phyloP scores from a whole-genome alignment of 2,113 vertebrate genomes.

The Hepsetus odoe region DNA sequence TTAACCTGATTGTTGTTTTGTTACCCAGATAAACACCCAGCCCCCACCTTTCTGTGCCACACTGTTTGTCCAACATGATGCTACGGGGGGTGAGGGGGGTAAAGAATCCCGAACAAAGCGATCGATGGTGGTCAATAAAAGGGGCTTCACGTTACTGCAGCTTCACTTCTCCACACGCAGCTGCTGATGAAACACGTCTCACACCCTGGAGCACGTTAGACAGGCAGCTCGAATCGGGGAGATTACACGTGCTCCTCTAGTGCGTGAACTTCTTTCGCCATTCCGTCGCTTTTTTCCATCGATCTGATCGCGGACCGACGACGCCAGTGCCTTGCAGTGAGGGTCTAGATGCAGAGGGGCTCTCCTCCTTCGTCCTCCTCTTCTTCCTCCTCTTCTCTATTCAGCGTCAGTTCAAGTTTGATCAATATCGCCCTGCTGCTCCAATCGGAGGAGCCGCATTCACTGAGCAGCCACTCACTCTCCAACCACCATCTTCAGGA shows the following conservation, averaged over 20 bases:
- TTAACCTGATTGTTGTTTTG: not conserved
- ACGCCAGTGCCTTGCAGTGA: constrained; percentile 68
- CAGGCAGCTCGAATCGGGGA: constrained; percentile 16
- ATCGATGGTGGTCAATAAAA: constrained; percentile 45
- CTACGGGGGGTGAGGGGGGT: not conserved
- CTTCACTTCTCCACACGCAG: constrained; percentile 18
- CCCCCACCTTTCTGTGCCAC: not conserved
- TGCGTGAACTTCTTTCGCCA: not conserved
- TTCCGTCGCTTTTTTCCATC: constrained; percentile 56
- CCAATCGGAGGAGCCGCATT: constrained; percentile 83
- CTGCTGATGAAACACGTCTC: not conserved
- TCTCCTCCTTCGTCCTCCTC: constrained; percentile 14
- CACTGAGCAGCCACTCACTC: constrained; percentile 67
- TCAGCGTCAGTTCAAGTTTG: constrained; percentile 89
- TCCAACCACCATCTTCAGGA: constrained; percentile 78
- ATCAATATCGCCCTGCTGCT: constrained; percentile 83
- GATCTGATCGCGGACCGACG: constrained; percentile 69
- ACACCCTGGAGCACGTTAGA: not conserved
- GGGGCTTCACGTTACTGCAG: constrained; percentile 41
- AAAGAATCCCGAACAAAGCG: constrained; percentile 31
- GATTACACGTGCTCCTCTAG: not conserved
- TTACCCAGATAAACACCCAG: not conserved
- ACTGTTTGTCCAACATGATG: constrained; percentile 18
- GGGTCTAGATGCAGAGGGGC: constrained; percentile 58
- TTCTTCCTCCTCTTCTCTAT: not conserved